phyloP scores from a whole-genome alignment of 2,797 vertebrate genomes.

The Mormyrus hasselquistii region DNA sequence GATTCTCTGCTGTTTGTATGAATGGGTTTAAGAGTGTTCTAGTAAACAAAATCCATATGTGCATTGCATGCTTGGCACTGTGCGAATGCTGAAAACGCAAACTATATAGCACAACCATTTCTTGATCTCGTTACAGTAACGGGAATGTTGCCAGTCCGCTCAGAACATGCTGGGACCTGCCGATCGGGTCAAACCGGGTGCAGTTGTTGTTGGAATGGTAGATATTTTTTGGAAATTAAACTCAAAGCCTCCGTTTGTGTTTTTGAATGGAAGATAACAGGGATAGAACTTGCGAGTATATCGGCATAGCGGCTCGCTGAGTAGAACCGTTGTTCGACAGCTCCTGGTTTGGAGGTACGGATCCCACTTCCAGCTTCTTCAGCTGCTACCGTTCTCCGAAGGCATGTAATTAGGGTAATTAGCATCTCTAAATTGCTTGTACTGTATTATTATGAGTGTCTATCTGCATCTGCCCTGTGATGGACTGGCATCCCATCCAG shows the following conservation, averaged over 20 bases:
- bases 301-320: background rate
- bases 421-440: background rate
- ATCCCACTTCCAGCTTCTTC: background rate
- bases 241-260: background rate
- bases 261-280: background rate
- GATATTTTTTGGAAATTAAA: background rate
- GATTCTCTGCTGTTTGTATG: background rate
- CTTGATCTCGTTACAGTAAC: background rate
- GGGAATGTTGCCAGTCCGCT: background rate
- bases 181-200: background rate
- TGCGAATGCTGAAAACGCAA: background rate
- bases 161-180: background rate
- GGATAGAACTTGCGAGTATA: background rate
- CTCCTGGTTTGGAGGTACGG: background rate
- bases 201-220: background rate
- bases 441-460: background rate
- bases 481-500: background rate
- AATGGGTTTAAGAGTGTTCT: background rate
- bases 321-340: background rate
- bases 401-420: background rate
- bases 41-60: background rate
- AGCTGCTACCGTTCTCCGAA: background rate
- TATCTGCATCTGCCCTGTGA: background rate
- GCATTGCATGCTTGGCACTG: background rate
- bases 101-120: background rate